Evolutionary conservation across 2,888 invertebrate genomes (phyloP), one percentile per base, ranked within the genome.

Genomic region (Mesorhabditis spiculigera): DNA sequence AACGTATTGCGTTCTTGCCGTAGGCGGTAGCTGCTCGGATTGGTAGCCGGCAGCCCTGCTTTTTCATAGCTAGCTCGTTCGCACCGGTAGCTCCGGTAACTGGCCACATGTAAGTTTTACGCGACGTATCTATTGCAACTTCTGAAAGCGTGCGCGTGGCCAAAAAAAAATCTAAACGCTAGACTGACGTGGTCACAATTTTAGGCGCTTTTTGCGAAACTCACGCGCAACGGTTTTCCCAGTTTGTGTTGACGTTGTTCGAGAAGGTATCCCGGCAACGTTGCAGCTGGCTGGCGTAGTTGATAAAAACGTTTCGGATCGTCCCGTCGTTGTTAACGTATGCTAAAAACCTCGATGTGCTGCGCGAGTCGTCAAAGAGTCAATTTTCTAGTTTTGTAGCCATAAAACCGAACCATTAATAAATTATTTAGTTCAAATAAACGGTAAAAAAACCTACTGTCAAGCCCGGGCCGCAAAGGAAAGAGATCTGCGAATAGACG

Each of bases 401-500:
- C 28, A 28, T 28, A 28, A 28, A 28, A 28, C 28, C 28, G 28
- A 28, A 28, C 28, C 28, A 28, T 28, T 28, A 28, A 28, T 28
- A 28, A 28, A 28, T 28, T 28, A 28, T 28, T 3, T 28, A 28
- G 28, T 28, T 28, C 28, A 28, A 28, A 1, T 28, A 28, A 28
- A 28, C 28, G 28, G 28, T 28, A 28, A 28, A 28, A 28, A 28
- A 28, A 28, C n/a, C n/a, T 50, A 50, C 58, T 50, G 58, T 50
- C 58, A 10, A 50, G n/a, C n/a, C 58, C 58, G 8, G 58, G 58
- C 58, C 58, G 58, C 58, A 50, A 50, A 50, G 58, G 58, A 50
- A 50, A 50, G 58, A 10, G 10, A 50, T 50, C n/a, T 50, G 58
- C 58, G 58, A 50, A 3, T 50, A 50, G 1, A 50, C 58, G 58